phyloP scores from a whole-genome alignment of 2,888 invertebrate genomes.

The Idaea aversata region DNA sequence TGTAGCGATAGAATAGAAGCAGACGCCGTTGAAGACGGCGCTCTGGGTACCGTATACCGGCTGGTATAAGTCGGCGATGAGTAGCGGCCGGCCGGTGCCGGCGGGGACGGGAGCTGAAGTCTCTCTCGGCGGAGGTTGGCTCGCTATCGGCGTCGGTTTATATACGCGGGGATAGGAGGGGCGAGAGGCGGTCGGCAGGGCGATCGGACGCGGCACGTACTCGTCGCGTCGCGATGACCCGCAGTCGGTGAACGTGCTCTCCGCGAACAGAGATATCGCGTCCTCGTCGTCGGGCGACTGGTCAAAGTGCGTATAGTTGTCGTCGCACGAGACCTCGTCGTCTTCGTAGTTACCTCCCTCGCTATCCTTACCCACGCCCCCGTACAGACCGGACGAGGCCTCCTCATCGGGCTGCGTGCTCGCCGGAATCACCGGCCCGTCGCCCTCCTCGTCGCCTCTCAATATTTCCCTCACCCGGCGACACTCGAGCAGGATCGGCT shows the following conservation, averaged over 20 bases:
- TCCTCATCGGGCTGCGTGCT: neutral
- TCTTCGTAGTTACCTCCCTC: neutral
- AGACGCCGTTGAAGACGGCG: conserved; percentile 42
- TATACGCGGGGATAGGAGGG: conserved; percentile 34
- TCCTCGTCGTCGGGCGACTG: conserved; percentile 57
- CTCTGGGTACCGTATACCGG: conserved; percentile 27
- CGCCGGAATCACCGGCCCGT: neutral
- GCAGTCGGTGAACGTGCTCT: conserved; percentile 56
- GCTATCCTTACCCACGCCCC: neutral
- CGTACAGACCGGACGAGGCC: neutral
- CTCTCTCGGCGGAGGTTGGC: neutral
- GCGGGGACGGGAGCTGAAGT: no score
- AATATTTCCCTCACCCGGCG: neutral
- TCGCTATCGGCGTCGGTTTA: conserved; percentile 42
- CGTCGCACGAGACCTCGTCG: conserved; percentile 10
- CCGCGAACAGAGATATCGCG: conserved; percentile 62
- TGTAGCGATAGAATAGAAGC: conserved; percentile 47
- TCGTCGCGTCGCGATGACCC: conserved; percentile 49
- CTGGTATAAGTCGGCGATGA: conserved; percentile 25
- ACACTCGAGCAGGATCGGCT: neutral
- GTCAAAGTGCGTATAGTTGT: conserved; percentile 26
- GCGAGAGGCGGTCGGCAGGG: neutral
- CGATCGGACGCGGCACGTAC: conserved; percentile 46
- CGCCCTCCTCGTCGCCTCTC: neutral
- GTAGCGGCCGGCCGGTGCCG: neutral